Evolutionary conservation across 2,888 invertebrate species (phyloP).

Genomic region (Esperia sulphurella): DNA sequence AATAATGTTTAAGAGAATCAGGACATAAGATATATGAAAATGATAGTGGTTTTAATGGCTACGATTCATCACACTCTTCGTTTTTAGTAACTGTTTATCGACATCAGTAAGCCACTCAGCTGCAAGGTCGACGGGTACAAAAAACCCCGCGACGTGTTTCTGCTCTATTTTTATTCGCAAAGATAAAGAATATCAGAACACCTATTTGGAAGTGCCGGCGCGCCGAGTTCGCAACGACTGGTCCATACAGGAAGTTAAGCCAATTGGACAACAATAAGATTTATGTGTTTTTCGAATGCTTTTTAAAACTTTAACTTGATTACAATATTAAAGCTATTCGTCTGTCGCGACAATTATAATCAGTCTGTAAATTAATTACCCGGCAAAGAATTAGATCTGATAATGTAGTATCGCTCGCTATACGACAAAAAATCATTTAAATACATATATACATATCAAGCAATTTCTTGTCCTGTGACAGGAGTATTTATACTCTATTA

Average conservation of each 20-base stretch:
- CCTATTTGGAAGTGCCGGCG: slow-evolving; percentile 66
- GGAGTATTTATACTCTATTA: no score
- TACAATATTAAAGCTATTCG: slow-evolving; percentile 16
- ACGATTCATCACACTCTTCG: slow-evolving; percentile 64
- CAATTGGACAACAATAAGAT: slow-evolving; percentile 71
- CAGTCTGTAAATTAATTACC: slow-evolving; percentile 12
- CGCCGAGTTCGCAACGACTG: slow-evolving; percentile 39
- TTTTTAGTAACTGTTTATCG: slow-evolving; percentile 68
- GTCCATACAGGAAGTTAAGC: slow-evolving; percentile 71
- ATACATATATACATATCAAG: no score
- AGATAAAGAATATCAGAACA: slow-evolving; percentile 73
- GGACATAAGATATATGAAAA: slow-evolving; percentile 21
- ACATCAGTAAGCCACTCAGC: slow-evolving; percentile 65
- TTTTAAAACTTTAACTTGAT: slow-evolving; percentile 36
- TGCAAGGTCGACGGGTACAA: slow-evolving; percentile 72
- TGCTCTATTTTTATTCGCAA: slow-evolving; percentile 69
- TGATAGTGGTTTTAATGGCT: slow-evolving; percentile 44
- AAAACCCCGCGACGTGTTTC: slow-evolving; percentile 62
- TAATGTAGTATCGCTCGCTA: not conserved
- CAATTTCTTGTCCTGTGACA: no score
- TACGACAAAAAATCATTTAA: not conserved
- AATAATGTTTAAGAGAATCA: slow-evolving; percentile 2
- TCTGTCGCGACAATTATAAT: slow-evolving; percentile 15
- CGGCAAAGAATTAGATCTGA: slow-evolving; percentile 4
- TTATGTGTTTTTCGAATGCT: slow-evolving; percentile 63